phyloP scores from a whole-genome alignment of 2,888 invertebrate species.

The Scaeva pyrastri region DNA sequence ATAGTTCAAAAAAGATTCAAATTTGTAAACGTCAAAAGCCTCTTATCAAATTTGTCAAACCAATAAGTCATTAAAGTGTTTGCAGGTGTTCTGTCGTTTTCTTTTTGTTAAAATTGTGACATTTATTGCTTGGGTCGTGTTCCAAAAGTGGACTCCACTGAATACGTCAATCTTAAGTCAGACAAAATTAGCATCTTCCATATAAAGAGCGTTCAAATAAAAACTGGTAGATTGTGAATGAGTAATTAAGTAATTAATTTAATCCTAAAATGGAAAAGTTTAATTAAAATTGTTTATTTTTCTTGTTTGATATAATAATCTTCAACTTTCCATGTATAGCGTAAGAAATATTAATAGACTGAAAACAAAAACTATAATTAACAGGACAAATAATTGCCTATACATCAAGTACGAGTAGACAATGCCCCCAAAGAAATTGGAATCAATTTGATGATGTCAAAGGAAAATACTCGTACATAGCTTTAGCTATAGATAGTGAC shows the following conservation, averaged over 20 bases:
- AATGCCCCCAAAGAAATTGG: conserved; percentile 29
- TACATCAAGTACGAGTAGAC: conserved; percentile 1
- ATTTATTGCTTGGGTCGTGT: conserved; percentile 3
- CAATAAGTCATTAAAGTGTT: neutral
- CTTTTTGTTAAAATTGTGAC: neutral
- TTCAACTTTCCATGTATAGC: conserved; percentile 52
- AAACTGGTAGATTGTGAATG: conserved; percentile 27
- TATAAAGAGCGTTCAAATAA: neutral
- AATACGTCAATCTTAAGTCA: neutral
- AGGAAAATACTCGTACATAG: conserved; percentile 15
- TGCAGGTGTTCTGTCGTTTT: neutral
- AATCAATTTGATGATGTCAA: conserved; percentile 44
- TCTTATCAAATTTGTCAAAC: neutral
- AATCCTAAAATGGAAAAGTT: conserved; percentile 35
- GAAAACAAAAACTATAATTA: neutral
- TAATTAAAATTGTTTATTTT: conserved; percentile 45
- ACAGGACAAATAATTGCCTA: conserved; percentile 50
- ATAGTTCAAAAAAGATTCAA: too few relatives aligned
- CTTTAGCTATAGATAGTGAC: neutral
- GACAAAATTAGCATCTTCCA: conserved; percentile 20
- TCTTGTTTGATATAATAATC: conserved; percentile 36
- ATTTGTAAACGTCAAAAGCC: too few relatives aligned
- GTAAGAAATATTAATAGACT: conserved; percentile 32
- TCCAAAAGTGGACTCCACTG: neutral
- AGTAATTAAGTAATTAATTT: conserved; percentile 30